Conservation (phyloP, 2,888 invertebrate genomes). For the Marasmarcha lunaedactyla region DNA sequence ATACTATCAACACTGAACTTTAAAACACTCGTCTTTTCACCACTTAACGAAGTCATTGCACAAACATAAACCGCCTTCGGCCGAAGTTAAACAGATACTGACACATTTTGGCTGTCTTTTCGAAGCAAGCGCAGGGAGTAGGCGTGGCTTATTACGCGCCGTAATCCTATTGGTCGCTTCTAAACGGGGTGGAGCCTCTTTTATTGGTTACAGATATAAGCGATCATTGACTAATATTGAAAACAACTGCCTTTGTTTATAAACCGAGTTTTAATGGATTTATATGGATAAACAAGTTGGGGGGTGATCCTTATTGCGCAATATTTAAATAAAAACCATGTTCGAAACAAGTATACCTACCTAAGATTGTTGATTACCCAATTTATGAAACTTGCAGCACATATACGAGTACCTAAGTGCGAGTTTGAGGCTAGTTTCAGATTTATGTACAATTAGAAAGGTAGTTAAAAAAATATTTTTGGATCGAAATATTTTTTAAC, state of each 20-base stretch:
- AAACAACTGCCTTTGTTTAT: conserved; percentile 62
- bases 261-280: conserved; percentile 59
- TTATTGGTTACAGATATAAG: conserved; percentile 8
- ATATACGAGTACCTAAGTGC: too few species aligned
- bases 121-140: conserved; percentile 43
- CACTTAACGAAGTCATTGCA: conserved; percentile 48
- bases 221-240: conserved; percentile 52
- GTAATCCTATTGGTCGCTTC: conserved; percentile 32
- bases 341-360: too few species aligned
- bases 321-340: too few species aligned
- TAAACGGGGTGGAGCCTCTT: conserved; percentile 31
- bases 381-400: too few species aligned
- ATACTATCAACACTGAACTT: conserved; percentile 82
- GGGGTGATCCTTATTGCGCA: too few species aligned
- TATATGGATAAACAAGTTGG: too few species aligned
- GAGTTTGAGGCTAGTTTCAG: too few species aligned
- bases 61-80: conserved; percentile 21
- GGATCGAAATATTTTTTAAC: too few species aligned
- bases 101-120: conserved; percentile 26
- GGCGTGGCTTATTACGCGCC: conserved; percentile 40
- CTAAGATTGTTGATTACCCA: too few species aligned
- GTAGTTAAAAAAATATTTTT: too few species aligned
- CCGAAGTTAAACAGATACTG: conserved; percentile 46
- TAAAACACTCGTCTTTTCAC: conserved; percentile 41
- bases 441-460: too few species aligned